These are phyloP conservation scores for Frieseomelitta varia DNA, from an alignment of 1,140 invertebrate genomes.

Conservation along the genomic window DNA sequence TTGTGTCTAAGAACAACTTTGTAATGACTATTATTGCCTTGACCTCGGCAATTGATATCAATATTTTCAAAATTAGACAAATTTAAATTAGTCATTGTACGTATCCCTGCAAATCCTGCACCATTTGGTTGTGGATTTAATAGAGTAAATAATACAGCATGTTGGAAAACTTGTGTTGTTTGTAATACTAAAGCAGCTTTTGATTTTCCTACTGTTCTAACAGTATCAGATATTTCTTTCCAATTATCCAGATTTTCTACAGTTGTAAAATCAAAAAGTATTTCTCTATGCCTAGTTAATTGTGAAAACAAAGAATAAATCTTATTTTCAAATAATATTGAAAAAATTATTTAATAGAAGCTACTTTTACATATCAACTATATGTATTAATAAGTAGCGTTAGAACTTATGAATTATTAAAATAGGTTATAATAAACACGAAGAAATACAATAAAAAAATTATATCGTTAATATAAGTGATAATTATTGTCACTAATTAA, in stretches of 20 bases:
- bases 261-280: conserved; percentile 81
- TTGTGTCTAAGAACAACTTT: conserved; percentile 86
- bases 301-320: not conserved
- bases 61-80: conserved; percentile 82
- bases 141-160: conserved; percentile 86
- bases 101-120: conserved; percentile 87
- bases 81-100: conserved; percentile 80
- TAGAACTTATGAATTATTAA: not conserved
- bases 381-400: not conserved
- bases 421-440: conserved; percentile 18
- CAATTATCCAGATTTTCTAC: conserved; percentile 79
- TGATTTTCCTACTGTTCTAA: conserved; percentile 85
- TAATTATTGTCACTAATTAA: not conserved
- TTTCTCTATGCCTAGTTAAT: conserved; percentile 58
- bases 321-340: not conserved
- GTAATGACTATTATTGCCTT: conserved; percentile 83
- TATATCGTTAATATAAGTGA: conserved; percentile 7
- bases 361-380: not conserved
- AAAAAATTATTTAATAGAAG: too few relatives aligned
- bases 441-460: not conserved
- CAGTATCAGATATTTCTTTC: conserved; percentile 86
- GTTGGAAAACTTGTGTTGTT: conserved; percentile 84
- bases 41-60: conserved; percentile 83
- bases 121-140: conserved; percentile 88
- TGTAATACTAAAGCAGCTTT: conserved; percentile 85